Evolutionary conservation across 2,888 invertebrate species (phyloP).

Genomic region (Nycteola revayana): DNA sequence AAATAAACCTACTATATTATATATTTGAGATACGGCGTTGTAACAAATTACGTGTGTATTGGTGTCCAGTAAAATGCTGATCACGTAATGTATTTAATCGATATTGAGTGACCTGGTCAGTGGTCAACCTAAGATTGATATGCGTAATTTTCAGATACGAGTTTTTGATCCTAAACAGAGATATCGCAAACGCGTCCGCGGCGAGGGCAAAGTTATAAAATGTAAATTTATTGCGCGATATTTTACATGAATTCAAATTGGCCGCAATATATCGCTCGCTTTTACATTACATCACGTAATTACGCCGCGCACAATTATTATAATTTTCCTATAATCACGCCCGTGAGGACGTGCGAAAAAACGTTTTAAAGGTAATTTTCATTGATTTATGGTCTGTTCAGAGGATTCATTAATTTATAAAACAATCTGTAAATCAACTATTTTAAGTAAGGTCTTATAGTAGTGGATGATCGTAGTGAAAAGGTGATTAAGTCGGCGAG

Average conservation of each 20-base stretch:
- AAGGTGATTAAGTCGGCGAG: constrained; percentile 64
- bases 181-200: constrained; percentile 61
- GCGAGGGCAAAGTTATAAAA: constrained; percentile 71
- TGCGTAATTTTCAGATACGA: constrained; percentile 59
- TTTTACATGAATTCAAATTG: constrained; percentile 80
- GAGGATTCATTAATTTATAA: constrained; percentile 54
- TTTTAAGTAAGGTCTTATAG: constrained; percentile 34
- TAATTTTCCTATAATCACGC: constrained; percentile 78
- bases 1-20: too few relatives aligned
- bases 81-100: constrained; percentile 15
- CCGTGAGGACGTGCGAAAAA: constrained; percentile 79
- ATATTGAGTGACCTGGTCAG: constrained; percentile 33
- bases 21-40: too few relatives aligned
- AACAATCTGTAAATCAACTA: constrained; percentile 36
- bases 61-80: constrained; percentile 4
- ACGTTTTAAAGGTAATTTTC: constrained; percentile 64
- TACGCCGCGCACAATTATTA: constrained; percentile 76
- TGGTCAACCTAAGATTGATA: constrained; percentile 43
- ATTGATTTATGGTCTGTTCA: constrained; percentile 65
- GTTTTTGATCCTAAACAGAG: constrained; percentile 69
- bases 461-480: constrained; percentile 48
- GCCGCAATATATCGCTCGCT: constrained; percentile 66
- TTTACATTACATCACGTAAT: constrained; percentile 75
- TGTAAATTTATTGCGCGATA: constrained; percentile 79
- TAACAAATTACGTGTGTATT: not conserved